These are phyloP conservation scores for Aplidium turbinatum DNA, from an alignment of 23 tunicate species.

Conservation along the genomic window DNA sequence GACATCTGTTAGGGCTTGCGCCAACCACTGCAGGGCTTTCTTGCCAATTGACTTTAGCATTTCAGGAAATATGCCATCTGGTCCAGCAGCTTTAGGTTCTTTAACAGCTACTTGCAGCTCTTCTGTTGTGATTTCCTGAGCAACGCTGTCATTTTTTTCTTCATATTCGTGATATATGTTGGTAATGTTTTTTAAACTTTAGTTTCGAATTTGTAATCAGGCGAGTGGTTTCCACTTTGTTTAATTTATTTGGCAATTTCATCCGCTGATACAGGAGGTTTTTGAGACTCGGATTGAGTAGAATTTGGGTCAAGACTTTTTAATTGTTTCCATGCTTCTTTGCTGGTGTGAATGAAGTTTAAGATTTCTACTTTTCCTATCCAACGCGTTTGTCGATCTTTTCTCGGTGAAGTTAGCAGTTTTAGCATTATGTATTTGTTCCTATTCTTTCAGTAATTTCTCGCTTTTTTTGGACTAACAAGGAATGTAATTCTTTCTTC, in stretches of 20 bases:
- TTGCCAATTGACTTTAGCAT: conserved; percentile 8
- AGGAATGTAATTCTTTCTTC: conserved; percentile 2
- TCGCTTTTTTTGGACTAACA: conserved; percentile 6
- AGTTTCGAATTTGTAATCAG: conserved; percentile 5
- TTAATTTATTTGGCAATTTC: conserved; percentile 13
- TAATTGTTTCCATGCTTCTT: conserved; percentile 19
- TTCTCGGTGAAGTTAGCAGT: conserved; percentile 17
- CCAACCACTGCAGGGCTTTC: conserved; percentile 8
- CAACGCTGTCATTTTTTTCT: not conserved
- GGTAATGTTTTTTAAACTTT: not conserved
- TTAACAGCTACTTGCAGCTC: conserved; percentile 13
- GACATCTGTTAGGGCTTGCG: not conserved
- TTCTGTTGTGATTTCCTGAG: not conserved
- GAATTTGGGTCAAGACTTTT: conserved; percentile 21
- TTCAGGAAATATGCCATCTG: conserved; percentile 31
- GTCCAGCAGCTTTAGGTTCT: conserved; percentile 12
- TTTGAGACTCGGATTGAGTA: not conserved
- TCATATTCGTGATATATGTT: not conserved
- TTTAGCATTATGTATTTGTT: not conserved
- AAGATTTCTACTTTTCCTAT: conserved; percentile 11
- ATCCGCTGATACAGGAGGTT: conserved; percentile 6
- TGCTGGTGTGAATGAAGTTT: conserved; percentile 10
- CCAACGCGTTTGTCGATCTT: conserved; percentile 3
- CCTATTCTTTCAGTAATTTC: conserved; percentile 9
- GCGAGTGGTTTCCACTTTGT: conserved; percentile 18